Evolutionary conservation across 2,888 invertebrate species (phyloP).

Genomic region (Tipula lateralis): DNA sequence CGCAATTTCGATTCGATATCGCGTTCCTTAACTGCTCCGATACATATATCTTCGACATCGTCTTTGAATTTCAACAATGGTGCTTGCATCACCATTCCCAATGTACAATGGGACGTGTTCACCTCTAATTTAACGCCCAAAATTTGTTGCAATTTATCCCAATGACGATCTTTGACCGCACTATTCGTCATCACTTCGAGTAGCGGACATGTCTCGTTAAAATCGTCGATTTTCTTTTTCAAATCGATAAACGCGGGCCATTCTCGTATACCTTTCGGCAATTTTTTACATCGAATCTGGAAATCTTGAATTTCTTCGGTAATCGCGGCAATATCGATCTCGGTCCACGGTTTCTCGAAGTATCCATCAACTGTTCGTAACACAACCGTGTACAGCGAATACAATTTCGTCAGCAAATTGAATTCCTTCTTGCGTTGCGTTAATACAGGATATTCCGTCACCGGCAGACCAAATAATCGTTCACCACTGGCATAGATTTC

Average conservation of each 20-base stretch:
- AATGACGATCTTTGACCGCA: constrained; percentile 77
- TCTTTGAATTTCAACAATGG: constrained; percentile 76
- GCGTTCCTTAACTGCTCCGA: constrained; percentile 83
- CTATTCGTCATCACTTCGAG: constrained; percentile 85
- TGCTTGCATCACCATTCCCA: constrained; percentile 79
- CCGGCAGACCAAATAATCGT: constrained; percentile 74
- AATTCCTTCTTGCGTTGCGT: constrained; percentile 77
- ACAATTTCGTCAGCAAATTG: constrained; percentile 76
- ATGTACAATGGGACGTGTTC: constrained; percentile 71
- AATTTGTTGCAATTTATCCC: constrained; percentile 57
- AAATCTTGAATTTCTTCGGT: constrained; percentile 75
- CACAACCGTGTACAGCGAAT: constrained; percentile 70
- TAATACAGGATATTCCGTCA: constrained; percentile 76
- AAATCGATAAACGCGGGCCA: constrained; percentile 84
- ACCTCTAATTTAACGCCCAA: constrained; percentile 67
- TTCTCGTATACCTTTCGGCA: constrained; percentile 79
- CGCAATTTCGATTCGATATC: constrained; percentile 86
- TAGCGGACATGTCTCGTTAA: constrained; percentile 80
- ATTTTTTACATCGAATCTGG: constrained; percentile 74
- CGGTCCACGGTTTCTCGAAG: constrained; percentile 76
- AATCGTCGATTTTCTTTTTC: constrained; percentile 85
- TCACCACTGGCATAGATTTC: constrained; percentile 82
- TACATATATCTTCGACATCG: constrained; percentile 88
- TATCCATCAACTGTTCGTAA: constrained; percentile 83
- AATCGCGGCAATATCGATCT: constrained; percentile 78